These are phyloP conservation scores for Microcebus ravelobensis DNA, from an alignment of 2,113 vertebrate genomes.

Conservation along the genomic window DNA sequence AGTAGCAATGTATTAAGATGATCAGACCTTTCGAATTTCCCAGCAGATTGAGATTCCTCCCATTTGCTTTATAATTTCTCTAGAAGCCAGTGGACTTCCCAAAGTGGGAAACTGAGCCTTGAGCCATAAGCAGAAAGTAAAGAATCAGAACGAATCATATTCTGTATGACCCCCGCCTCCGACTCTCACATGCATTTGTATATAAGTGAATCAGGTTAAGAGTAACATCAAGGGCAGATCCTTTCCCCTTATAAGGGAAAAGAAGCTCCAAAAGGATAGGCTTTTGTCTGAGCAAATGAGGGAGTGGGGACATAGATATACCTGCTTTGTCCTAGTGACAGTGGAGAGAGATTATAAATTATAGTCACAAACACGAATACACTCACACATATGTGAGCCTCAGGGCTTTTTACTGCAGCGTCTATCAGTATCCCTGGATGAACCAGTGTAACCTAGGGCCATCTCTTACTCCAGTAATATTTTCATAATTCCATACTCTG, in stretches of 20 bases:
- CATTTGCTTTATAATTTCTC: slow-evolving; percentile 17
- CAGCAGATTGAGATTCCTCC: not conserved
- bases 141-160: not conserved
- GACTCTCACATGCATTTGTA: not conserved
- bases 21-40: slow-evolving; percentile 36
- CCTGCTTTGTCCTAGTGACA: not conserved
- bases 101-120: not conserved
- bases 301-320: not conserved
- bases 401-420: not conserved
- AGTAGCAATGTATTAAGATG: not conserved
- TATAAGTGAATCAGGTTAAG: not conserved
- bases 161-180: not conserved
- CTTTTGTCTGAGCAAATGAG: slow-evolving; percentile 1
- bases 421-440: not conserved
- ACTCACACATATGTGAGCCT: not conserved
- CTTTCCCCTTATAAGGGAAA: not conserved
- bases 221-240: not conserved
- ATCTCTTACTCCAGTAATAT: not conserved
- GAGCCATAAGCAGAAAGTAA: slow-evolving; percentile 32
- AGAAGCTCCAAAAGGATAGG: not conserved
- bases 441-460: not conserved
- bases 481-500: not conserved
- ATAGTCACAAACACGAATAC: not conserved
- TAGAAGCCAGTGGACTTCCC: slow-evolving; percentile 1
- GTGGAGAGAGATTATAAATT: not conserved